phyloP scores from a whole-genome alignment of 1,140 invertebrate genomes.

The Limonius californicus region DNA sequence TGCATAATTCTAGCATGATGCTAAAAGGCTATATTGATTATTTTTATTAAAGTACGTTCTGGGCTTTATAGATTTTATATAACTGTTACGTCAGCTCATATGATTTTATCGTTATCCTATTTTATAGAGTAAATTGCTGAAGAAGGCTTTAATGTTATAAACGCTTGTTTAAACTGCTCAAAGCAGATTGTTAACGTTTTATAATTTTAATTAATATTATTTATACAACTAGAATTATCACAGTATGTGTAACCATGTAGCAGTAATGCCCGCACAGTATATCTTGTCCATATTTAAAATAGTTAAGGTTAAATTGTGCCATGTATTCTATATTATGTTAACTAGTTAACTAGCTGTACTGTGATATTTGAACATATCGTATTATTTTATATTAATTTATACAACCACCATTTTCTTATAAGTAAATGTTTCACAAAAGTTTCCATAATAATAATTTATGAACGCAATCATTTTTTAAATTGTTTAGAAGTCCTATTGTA shows the following conservation, averaged over 20 bases:
- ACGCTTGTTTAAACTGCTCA: not conserved
- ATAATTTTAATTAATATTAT: no score
- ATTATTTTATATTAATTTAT: not conserved
- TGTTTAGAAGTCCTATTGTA: no score
- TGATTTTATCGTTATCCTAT: no score
- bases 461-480: no score
- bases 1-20: not conserved
- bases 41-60: not conserved
- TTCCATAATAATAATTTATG: no score
- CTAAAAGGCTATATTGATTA: not conserved
- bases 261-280: slow-evolving; percentile 40
- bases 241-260: slow-evolving; percentile 7
- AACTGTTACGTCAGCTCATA: no score
- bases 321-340: not conserved
- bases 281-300: slow-evolving; percentile 36
- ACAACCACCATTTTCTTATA: no score
- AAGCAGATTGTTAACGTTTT: no score
- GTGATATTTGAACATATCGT: slow-evolving; percentile 23
- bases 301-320: not conserved
- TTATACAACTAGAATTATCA: no score
- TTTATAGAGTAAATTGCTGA: not conserved
- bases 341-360: slow-evolving; percentile 24
- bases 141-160: not conserved
- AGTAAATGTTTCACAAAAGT: not conserved
- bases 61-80: not conserved